Evolutionary conservation across 1,140 invertebrate genomes (phyloP), one percentile per base, ranked within the genome.

Genomic region (Pseudachorutes palmiensis): DNA sequence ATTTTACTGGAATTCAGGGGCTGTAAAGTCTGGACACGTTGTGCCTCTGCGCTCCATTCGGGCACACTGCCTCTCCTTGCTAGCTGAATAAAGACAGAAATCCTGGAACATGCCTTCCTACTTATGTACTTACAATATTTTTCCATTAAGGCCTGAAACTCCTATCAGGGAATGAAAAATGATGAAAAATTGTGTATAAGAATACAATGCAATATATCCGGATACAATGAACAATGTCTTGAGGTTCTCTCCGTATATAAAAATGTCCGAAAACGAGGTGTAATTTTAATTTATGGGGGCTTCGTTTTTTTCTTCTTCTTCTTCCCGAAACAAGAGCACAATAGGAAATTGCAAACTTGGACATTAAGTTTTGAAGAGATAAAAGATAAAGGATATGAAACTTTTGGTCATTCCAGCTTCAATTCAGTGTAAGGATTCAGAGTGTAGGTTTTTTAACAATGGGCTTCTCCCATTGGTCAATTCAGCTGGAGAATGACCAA

Each of bases 61-160:
- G n/a, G n/a, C n/a, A n/a, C n/a, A n/a, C n/a, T n/a, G n/a, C n/a
- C n/a, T n/a, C n/a, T n/a, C n/a, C n/a, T n/a, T n/a, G n/a, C n/a
- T n/a, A n/a, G n/a, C n/a, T n/a, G n/a, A n/a, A n/a, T n/a, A n/a
- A n/a, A n/a, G n/a, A n/a, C n/a, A n/a, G n/a, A 19, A 45, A 45
- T 45, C 36, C 36, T 55, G 5, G 24, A 55, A 55, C 51, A 55
- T 55, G 51, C 24, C 24, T 55, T 26, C 51, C 24, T 55, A 45
- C 62, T 68, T 68, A 68, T 65, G 62, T 64, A 49, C 64, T 68
- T 68, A 68, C 67, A 68, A 68, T 68, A 68, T 68, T 68, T 68
- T 68, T 68, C 67, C 67, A 68, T 68, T 68, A 68, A 45, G 51
- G 51, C 9, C n/a, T 19, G 51, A 9, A 14, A 26, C 5, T 45